These are phyloP conservation scores for Ptyas mucosa DNA, from an alignment of 2,113 vertebrate genomes.

Conservation along the genomic window DNA sequence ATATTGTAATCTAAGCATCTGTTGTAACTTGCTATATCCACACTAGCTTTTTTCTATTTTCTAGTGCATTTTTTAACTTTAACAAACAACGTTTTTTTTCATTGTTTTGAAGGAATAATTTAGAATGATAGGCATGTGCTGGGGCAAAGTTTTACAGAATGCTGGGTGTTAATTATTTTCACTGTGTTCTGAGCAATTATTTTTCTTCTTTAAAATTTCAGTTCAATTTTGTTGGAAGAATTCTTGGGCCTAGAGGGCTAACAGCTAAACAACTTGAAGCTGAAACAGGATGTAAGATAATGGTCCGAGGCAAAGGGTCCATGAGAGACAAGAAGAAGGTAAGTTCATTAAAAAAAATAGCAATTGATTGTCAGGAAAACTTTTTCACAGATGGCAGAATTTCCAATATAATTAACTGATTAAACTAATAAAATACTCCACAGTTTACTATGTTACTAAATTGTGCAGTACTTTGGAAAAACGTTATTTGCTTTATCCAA, in stretches of 20 bases:
- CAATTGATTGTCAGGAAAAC: neutral
- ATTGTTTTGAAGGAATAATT: neutral
- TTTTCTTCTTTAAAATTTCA: conserved; percentile 45
- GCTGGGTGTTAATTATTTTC: neutral
- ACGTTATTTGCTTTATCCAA: neutral
- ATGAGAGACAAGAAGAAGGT: conserved; percentile 99
- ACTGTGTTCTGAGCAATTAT: conserved; percentile 9
- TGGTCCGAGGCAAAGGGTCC: conserved; percentile 98
- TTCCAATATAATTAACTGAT: neutral
- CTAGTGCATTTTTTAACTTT: neutral
- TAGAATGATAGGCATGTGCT: neutral
- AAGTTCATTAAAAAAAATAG: conserved; percentile 42
- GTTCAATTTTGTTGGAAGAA: conserved; percentile 99
- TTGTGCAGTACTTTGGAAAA: neutral
- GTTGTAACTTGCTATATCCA: neutral
- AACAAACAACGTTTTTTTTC: neutral
- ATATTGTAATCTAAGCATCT: neutral
- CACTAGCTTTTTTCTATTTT: neutral
- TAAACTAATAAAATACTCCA: neutral
- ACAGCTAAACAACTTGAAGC: conserved; percentile 98
- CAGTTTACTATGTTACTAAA: neutral
- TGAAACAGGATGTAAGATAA: conserved; percentile 99
- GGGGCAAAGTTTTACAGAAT: neutral
- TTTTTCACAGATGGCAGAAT: neutral
- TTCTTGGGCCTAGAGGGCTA: conserved; percentile 95